Conservation (phyloP, 2,797 vertebrate species). For the Ambastaia sidthimunki region DNA sequence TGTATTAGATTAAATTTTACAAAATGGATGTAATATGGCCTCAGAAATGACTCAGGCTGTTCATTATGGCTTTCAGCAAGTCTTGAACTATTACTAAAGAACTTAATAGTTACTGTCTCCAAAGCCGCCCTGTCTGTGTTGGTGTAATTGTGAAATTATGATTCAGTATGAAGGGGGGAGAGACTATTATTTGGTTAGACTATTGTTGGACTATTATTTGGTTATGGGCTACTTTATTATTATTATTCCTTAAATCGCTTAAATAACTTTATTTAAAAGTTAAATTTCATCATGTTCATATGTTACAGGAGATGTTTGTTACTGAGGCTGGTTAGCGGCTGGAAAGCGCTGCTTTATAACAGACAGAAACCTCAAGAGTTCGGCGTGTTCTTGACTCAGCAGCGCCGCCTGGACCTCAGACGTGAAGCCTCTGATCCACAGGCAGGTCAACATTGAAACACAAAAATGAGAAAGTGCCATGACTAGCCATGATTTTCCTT, state of each 20-base stretch:
- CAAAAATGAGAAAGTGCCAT: slow-evolving; percentile 95
- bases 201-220: too few relatives aligned
- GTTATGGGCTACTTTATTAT: neutral
- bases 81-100: neutral
- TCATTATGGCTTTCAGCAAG: slow-evolving; percentile 6
- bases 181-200: too few relatives aligned
- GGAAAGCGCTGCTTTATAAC: slow-evolving; percentile 95
- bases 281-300: neutral
- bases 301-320: slow-evolving; percentile 75
- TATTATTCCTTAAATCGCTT: neutral
- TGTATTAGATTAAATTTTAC: slow-evolving; percentile 29
- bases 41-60: neutral
- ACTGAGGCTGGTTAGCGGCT: slow-evolving; percentile 89
- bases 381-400: slow-evolving; percentile 98
- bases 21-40: slow-evolving; percentile 31
- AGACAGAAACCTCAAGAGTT: slow-evolving; percentile 95
- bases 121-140: neutral
- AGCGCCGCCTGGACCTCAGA: slow-evolving; percentile 97
- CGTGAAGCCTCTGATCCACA: slow-evolving; percentile 95
- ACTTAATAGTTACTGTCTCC: slow-evolving; percentile 2
- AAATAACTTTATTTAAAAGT: too few relatives aligned
- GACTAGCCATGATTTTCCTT: slow-evolving; percentile 95
- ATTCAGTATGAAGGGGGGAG: slow-evolving; percentile 62
- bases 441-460: slow-evolving; percentile 96
- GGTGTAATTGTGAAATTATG: slow-evolving; percentile 51